A percentile compares a stretch with the other conserved stretches of the same genome.
phyloP scores from a whole-genome alignment of 2,113 vertebrate species.

The Geothlypis trichas region DNA sequence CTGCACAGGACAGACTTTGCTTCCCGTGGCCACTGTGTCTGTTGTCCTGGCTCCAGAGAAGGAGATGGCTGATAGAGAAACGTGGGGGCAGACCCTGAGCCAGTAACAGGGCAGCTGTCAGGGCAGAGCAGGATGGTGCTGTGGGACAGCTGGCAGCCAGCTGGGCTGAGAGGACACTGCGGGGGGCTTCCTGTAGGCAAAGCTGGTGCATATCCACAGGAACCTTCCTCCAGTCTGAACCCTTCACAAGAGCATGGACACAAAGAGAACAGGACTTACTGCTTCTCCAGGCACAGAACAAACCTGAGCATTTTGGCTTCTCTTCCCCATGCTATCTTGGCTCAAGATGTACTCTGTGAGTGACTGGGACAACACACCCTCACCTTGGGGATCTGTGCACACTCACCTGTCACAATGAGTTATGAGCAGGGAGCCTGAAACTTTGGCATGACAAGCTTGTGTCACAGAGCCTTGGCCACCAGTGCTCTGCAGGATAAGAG shows the following conservation, averaged over 20 bases:
- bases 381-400: background rate
- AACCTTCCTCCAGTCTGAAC: background rate
- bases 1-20: background rate
- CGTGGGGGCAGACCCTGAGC: background rate
- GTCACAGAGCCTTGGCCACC: background rate
- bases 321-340: background rate
- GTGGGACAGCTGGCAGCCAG: background rate
- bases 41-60: background rate
- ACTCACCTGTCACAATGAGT: background rate
- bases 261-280: background rate
- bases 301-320: background rate
- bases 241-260: background rate
- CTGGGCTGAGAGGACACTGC: background rate
- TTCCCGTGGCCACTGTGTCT: background rate
- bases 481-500: fast-evolving
- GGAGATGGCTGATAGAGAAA: background rate
- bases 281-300: background rate
- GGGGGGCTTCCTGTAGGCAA: background rate
- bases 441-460: background rate
- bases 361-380: background rate
- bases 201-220: background rate
- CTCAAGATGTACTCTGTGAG: background rate
- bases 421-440: fast-evolving
- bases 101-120: background rate
- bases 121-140: background rate